Conservation (phyloP, 1,140 invertebrate species). For the Babylonia areolata region DNA sequence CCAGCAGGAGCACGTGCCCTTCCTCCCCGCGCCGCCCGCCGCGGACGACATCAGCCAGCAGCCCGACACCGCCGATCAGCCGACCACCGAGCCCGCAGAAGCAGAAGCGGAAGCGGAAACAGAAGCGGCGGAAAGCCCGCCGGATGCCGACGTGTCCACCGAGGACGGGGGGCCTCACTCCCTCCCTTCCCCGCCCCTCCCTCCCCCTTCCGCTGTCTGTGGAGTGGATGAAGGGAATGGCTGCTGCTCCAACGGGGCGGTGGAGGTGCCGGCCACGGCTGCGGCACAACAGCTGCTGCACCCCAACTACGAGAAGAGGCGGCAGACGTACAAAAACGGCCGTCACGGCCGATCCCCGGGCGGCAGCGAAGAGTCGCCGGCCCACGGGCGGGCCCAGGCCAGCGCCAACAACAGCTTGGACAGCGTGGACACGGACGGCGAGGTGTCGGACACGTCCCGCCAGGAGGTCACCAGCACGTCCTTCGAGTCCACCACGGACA, state of each 20-base stretch:
- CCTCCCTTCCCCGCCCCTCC: background rate
- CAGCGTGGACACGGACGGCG: conserved; percentile 77
- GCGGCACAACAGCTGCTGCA: conserved; percentile 55
- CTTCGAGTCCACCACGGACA: conserved; percentile 75
- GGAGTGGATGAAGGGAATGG: background rate
- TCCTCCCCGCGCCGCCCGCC: conserved; percentile 48
- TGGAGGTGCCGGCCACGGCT: background rate
- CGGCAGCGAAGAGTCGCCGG: conserved; percentile 32
- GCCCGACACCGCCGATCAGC: conserved; percentile 40
- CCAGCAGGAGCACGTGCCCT: conserved; percentile 63
- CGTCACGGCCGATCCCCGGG: conserved; percentile 60
- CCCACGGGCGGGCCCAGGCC: background rate
- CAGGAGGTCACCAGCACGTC: conserved; percentile 76
- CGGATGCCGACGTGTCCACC: background rate
- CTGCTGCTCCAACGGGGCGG: background rate
- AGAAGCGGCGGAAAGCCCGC: background rate
- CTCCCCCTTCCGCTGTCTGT: background rate
- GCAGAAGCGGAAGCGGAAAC: background rate
- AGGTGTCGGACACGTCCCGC: conserved; percentile 76
- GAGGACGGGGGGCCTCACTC: background rate
- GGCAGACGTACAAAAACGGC: conserved; percentile 69
- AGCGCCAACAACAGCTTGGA: conserved; percentile 78
- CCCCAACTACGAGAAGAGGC: conserved; percentile 66
- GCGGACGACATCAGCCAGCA: conserved; percentile 50
- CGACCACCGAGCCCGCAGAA: too few species aligned